Base-by-base conservation (phyloP, 2,113 vertebrate genomes). In the Anarrhichthys ocellatus region DNA sequence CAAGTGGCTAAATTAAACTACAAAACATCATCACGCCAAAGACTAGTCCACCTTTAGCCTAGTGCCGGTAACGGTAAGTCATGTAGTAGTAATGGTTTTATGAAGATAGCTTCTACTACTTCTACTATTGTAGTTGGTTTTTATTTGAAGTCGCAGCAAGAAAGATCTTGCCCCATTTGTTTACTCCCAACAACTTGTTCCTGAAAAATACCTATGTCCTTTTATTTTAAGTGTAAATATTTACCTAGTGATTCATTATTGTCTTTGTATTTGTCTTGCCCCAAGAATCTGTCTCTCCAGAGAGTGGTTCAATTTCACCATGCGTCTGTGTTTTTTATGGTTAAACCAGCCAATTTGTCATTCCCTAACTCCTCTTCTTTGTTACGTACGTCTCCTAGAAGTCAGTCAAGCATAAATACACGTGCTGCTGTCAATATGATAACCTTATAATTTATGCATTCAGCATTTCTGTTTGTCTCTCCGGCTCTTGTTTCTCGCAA, bases 281-380 rank as follows among this genome's bases (percentile, higher is more conserved):
- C 56, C 6, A 69, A 67, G 48, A 48, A 29, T 4, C 62, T 4
- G 36, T 54, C 66, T 77, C 87, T 66, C 80, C 7, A 1, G 69
- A 59, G 86, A 80, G 1, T 14, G 6, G 10, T 73, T 84, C 42
- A 46, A 78, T 80, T 81, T 42, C 10, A 69, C 58, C 24, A 5
- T 29, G 29, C 54, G 6, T 77, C 61, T 58, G 52, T 74, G 10
- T 82, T 77, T 71, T 66, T 65, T 8, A 36, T 13, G 29, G 24
- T 77, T 65, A 36, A 70, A 50, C 48, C 58, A 73, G 81, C 76
- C 86, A 88, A 84, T 87, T 88, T 92, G 66, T 50, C 22, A 50
- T 73, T 69, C 15, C 67, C 24, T 5, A 36, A 72, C 50, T 71
- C 52, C 67, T 66, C 69, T 38, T 84, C 73, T 83, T 73, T 72